Base-by-base conservation (phyloP, 2,113 vertebrate species). In the Excalfactoria chinensis region DNA sequence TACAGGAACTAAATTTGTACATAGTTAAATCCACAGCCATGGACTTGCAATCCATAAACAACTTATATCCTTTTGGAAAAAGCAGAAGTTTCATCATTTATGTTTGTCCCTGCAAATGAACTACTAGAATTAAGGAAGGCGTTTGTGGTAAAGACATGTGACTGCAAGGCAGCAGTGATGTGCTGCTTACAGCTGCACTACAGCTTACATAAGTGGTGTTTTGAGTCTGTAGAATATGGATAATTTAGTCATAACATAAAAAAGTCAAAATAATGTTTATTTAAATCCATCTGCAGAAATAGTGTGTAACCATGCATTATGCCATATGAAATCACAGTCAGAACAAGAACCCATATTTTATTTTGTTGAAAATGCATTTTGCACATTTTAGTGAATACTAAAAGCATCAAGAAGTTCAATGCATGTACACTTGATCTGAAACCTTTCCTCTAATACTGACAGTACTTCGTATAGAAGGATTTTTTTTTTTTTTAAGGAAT, bases 211-310 rank as follows among this genome's bases (percentile, higher is more conserved):
- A 92, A 35, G 11, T 43, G 84, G 53, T 92, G 70, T 23, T 43
- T 76, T 82, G 44, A 85, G 35, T 82, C 32, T 84, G 34, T 41
- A 86, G 46, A 92, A 84, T 44, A 9, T 67, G 26, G 15, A 67
- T 67, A 88, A 67, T 70, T 70, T 66, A 73, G 23, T n/a, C 16
- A 18, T 71, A 71, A 55, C 34, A 68, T 18, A 75, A 93, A 82
- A 25, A 37, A 89, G 51, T 49, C 17, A 51, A 53, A 53, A 78
- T 18, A 79, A 72, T 28, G n/a, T 53, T n/a, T 9, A 69, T 66
- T 85, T 91, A 91, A 94, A 94, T 56, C n/a, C 48, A 32, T 56
- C 48, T 66, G 9, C 53, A 85, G 63, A 89, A 85, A 75, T 64
- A 75, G 78, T 79, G 75, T 5, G 7, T 68, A 93, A 64, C 14